Percentiles rank a stretch among this genome's conserved stretches.
Conservation (phyloP, 2,797 vertebrate genomes). For the Nannoperca obscura region DNA sequence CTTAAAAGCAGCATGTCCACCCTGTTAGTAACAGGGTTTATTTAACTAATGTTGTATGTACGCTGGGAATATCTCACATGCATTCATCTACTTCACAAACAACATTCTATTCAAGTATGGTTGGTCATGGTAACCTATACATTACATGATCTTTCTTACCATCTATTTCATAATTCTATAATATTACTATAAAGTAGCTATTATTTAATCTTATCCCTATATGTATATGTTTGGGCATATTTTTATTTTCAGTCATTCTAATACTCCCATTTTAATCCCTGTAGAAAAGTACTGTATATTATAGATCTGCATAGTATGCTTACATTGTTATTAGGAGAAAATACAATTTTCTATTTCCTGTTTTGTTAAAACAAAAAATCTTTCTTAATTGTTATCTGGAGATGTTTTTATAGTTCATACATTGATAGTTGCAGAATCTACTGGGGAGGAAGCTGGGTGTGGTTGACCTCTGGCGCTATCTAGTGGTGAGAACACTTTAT, state of each 20-base stretch:
- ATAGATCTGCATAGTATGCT: too few relatives aligned
- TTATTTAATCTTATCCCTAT: neutral
- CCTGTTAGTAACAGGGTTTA: slow-evolving; percentile 1
- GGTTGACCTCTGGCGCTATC: slow-evolving; percentile 62
- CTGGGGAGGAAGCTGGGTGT: neutral
- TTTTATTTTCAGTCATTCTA: neutral
- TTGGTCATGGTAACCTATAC: neutral
- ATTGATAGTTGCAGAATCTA: neutral
- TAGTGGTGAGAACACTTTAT: slow-evolving; percentile 48
- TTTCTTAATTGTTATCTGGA: neutral
- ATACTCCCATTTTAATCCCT: neutral
- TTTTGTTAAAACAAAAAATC: too few relatives aligned
- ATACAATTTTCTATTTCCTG: neutral
- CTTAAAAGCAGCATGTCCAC: neutral
- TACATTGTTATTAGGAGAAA: neutral
- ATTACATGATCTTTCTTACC: neutral
- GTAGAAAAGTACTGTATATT: neutral
- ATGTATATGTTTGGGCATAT: neutral
- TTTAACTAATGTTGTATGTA: neutral
- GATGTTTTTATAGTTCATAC: neutral
- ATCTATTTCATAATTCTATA: neutral
- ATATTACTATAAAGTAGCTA: neutral
- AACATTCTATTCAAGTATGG: neutral
- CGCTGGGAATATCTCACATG: neutral
- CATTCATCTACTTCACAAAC: neutral